These are phyloP conservation scores for Drosophila biarmipes DNA, from an alignment of 1,140 invertebrate genomes.

Conservation along the genomic window DNA sequence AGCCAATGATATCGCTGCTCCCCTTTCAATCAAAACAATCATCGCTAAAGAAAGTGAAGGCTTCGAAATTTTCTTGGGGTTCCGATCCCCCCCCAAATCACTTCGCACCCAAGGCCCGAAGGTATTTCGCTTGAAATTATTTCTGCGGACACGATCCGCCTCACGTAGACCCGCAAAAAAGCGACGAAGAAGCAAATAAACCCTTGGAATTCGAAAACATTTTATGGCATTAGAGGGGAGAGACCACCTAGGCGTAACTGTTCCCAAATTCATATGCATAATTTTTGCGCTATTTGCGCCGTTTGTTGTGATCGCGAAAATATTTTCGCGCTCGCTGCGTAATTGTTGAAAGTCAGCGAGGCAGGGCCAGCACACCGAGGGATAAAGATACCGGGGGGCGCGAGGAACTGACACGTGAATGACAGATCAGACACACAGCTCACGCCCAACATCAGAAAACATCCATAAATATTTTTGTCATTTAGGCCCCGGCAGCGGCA, in stretches of 20 bases:
- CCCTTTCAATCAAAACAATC: slow-evolving; percentile 19
- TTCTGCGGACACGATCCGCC: slow-evolving; percentile 58
- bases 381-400: not conserved
- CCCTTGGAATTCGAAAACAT: slow-evolving; percentile 60
- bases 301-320: slow-evolving; percentile 66
- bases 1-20: not conserved
- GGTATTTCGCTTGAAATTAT: slow-evolving; percentile 27
- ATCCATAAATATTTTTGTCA: slow-evolving; percentile 82
- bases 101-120: slow-evolving; percentile 17
- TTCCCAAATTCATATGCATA: slow-evolving; percentile 68
- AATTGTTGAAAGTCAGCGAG: slow-evolving; percentile 53
- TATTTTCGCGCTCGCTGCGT: slow-evolving; percentile 60
- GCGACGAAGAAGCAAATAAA: slow-evolving; percentile 15
- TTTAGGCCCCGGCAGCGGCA: slow-evolving; percentile 45
- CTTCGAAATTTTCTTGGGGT: not conserved
- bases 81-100: not conserved
- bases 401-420: slow-evolving; percentile 41
- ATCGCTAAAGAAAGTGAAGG: slow-evolving; percentile 29
- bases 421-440: slow-evolving; percentile 67
- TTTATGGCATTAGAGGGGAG: not conserved
- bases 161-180: slow-evolving; percentile 47
- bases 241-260: slow-evolving; percentile 63
- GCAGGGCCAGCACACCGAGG: slow-evolving; percentile 8
- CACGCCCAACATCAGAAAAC: slow-evolving; percentile 69
- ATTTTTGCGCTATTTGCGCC: slow-evolving; percentile 53